Evolutionary conservation across 53 echinoderm and acorn worm species (phyloP), one percentile per base, ranked within the genome.

Genomic region (Zoroaster sp.): DNA sequence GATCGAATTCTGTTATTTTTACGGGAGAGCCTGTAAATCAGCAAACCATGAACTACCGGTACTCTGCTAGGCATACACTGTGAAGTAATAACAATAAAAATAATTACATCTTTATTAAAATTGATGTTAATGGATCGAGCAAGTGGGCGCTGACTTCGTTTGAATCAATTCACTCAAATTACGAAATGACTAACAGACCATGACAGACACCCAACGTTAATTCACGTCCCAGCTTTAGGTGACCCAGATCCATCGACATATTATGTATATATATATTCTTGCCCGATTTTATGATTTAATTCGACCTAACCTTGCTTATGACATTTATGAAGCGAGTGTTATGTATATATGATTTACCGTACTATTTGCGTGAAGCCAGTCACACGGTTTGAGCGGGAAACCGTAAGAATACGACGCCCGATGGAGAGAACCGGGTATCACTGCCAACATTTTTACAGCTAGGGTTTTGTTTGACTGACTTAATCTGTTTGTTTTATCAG

Each of bases 281-380:
- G 45, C 34, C 32, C 51, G 30, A 41, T 10, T 46, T n/a, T 38
- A 37, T 78, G 78, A 78, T 78, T 78, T 55, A 78, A 78, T 20
- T 54, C 78, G 20, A 36, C 18, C 78, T 8, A 39, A 12, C 59
- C 63, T 37, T 6, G 34, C 20, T 20, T 32, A 9, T 78, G 78
- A 78, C 78, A 78, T 78, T 54, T 78, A 78, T 37, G 78, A 54
- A 78, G 59, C 78, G 54, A 63, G 53, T 78, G 78, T 37, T 78
- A 35, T 21, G 30, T 2, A 18, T 11, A 78, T 23, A 13, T 78
- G 78, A 78, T 78, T 78, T 78, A 78, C 53, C 53, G 53, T 53
- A 51, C 10, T 10, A n/a, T n/a, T n/a, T 40, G 73, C 18, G 11
- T 52, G 23, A 53, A n/a, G 54, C 38, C 78, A 78, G 78, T 55